Evolutionary conservation across 1,140 invertebrate species (phyloP).

Genomic region (Schlechtendalia chinensis): DNA sequence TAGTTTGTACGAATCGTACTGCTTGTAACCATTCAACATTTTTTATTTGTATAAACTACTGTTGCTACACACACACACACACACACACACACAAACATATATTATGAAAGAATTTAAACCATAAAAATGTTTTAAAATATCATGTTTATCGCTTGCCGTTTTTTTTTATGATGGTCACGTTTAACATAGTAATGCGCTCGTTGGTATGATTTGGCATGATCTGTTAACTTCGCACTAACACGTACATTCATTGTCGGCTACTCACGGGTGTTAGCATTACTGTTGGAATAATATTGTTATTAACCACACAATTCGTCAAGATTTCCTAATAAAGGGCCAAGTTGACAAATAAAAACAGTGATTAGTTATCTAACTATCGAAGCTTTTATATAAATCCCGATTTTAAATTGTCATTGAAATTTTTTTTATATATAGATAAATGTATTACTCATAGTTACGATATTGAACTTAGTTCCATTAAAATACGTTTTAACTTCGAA

Average conservation of each 20-base stretch:
- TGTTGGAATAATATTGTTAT: conserved; percentile 21
- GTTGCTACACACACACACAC: too few species aligned
- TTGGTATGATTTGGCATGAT: conserved; percentile 45
- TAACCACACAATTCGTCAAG: conserved; percentile 4
- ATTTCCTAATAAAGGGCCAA: neutral
- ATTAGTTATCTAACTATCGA: neutral
- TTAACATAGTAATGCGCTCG: conserved; percentile 22
- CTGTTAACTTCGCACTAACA: conserved; percentile 34
- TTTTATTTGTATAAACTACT: neutral
- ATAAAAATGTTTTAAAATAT: conserved; percentile 21
- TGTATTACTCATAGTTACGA: too few species aligned
- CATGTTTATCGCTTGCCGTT: neutral
- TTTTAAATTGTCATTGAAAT: neutral
- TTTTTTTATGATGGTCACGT: conserved; percentile 44
- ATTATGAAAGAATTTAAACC: neutral
- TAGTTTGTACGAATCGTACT: neutral
- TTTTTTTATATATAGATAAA: too few species aligned
- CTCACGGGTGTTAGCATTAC: conserved; percentile 5
- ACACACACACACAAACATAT: too few species aligned
- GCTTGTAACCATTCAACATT: neutral
- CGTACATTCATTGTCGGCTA: conserved; percentile 11
- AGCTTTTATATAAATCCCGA: neutral
- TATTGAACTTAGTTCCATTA: too few species aligned
- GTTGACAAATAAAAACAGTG: conserved; percentile 5
- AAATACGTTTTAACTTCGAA: too few species aligned